Conservation (phyloP, 2,888 invertebrate species). For the Eumacrocentrus americanus region DNA sequence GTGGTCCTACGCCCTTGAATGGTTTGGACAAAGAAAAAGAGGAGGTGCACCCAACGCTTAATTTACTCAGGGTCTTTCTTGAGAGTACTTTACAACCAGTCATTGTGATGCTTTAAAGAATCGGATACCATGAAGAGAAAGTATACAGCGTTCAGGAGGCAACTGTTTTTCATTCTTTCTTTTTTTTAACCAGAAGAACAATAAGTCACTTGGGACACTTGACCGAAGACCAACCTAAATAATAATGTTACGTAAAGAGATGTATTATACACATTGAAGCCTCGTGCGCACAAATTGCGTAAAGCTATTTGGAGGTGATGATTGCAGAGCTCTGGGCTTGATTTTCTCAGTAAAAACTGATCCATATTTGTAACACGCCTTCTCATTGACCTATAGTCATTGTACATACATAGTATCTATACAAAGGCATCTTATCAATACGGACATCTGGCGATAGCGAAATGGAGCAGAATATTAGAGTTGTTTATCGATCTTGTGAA, state of each 20-base stretch:
- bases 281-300: not conserved
- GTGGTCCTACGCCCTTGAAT: constrained; percentile 35
- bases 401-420: too few relatives aligned
- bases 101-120: constrained; percentile 10
- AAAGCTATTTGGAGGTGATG: not conserved
- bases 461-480: not conserved
- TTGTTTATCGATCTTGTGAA: not conserved
- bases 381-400: too few relatives aligned
- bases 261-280: too few relatives aligned
- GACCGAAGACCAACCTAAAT: not conserved
- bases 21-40: constrained; percentile 29
- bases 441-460: too few relatives aligned
- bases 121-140: constrained; percentile 27
- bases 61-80: constrained; percentile 30
- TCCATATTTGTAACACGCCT: too few relatives aligned
- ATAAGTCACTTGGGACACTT: not conserved
- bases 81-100: not conserved
- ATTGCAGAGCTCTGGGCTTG: not conserved
- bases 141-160: constrained; percentile 22
- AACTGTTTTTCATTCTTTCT: not conserved
- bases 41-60: constrained; percentile 22
- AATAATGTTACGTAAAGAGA: not conserved
- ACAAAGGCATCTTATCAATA: too few relatives aligned
- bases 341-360: not conserved
- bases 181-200: not conserved